Percentiles rank a stretch among this genome's conserved stretches.
phyloP scores from a whole-genome alignment of 1,140 invertebrate genomes.

The Achatina immaculata region DNA sequence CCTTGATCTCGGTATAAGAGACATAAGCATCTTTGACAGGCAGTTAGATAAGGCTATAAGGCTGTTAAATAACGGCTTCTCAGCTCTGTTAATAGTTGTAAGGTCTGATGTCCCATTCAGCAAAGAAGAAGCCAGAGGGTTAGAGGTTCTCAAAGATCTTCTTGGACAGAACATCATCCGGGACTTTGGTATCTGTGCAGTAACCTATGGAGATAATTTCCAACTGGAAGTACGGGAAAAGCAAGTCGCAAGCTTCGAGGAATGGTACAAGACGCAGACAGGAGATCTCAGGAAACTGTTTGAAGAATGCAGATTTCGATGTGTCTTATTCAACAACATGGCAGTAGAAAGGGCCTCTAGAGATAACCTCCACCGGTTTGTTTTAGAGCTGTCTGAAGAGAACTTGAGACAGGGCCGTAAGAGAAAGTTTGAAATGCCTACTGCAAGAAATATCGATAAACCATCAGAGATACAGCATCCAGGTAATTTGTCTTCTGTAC shows the following conservation, averaged over 20 bases:
- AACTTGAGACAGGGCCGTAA: no score
- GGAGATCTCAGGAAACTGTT: background rate
- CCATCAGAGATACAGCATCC: no score
- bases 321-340: slow-evolving; percentile 4
- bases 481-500: no score
- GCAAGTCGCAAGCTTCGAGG: background rate
- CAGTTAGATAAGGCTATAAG: background rate
- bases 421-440: no score
- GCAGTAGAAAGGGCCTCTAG: no score
- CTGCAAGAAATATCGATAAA: no score
- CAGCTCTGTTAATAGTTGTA: background rate
- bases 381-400: no score
- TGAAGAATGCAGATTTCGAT: background rate
- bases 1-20: background rate
- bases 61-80: background rate
- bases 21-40: background rate
- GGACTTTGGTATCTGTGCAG: background rate
- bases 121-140: background rate
- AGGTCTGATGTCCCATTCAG: background rate
- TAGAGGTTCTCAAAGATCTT: background rate
- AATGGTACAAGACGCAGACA: background rate
- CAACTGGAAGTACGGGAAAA: background rate
- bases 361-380: no score
- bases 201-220: slow-evolving; percentile 20
- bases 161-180: background rate